A percentile compares a stretch with the other conserved stretches of the same genome.
Evolutionary conservation across 2,888 invertebrate species (phyloP).

Genomic region (Pseudolycoriella hygida): DNA sequence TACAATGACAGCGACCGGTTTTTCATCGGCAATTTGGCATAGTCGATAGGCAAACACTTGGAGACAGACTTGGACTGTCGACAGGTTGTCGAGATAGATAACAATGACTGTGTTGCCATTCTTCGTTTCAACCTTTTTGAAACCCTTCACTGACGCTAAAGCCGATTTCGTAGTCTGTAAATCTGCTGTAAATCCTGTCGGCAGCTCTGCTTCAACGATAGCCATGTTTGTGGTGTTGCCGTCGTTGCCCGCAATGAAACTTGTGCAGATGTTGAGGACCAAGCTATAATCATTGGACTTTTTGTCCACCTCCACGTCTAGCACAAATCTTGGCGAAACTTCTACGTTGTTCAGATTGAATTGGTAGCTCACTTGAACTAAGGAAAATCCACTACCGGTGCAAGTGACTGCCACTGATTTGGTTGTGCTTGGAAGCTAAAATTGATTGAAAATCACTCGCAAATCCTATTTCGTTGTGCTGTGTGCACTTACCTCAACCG

Average conservation of each 20-base stretch:
- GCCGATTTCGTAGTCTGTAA: constrained; percentile 46
- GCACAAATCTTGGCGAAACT: constrained; percentile 68
- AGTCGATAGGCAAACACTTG: constrained; percentile 69
- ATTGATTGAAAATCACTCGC: constrained; percentile 15
- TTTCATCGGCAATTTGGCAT: constrained; percentile 69
- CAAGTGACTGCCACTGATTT: constrained; percentile 56
- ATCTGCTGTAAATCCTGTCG: constrained; percentile 78
- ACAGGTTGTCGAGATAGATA: constrained; percentile 54
- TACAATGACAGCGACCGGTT: constrained; percentile 67
- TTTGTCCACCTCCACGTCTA: constrained; percentile 73
- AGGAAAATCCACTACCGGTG: constrained; percentile 60
- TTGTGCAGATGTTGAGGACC: constrained; percentile 61
- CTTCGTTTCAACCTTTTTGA: constrained; percentile 43
- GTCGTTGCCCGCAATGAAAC: constrained; percentile 39
- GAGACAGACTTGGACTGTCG: constrained; percentile 50
- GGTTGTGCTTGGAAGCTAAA: constrained; percentile 33
- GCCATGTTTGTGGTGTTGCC: constrained; percentile 67
- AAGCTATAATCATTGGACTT: constrained; percentile 57
- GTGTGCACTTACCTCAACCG: constrained; percentile 34
- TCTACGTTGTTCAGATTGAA: constrained; percentile 77
- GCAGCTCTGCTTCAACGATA: constrained; percentile 74
- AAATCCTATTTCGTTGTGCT: constrained; percentile 22
- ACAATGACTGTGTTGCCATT: constrained; percentile 43
- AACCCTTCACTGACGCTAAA: constrained; percentile 27
- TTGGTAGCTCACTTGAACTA: constrained; percentile 59